Conservation (phyloP, 1,140 invertebrate species). For the Drosophila nebulosa region DNA sequence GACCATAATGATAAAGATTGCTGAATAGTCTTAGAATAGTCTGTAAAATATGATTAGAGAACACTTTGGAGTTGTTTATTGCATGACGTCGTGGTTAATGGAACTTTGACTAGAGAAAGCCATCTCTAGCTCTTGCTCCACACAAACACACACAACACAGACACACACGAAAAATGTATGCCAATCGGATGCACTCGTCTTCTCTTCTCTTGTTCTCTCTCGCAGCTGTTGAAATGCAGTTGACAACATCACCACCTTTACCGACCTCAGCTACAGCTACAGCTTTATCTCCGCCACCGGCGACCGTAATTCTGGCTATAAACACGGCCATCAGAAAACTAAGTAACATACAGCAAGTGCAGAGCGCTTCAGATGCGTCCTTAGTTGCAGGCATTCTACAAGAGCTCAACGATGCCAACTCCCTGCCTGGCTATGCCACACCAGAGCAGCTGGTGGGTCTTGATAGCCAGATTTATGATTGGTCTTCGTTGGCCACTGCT, state of each 20-base stretch:
- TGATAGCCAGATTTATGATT: slow-evolving; percentile 75
- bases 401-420: slow-evolving; percentile 20
- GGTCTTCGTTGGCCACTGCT: slow-evolving; percentile 73
- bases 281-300: slow-evolving; percentile 15
- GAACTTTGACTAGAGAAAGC: slow-evolving; percentile 42
- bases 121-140: slow-evolving; percentile 46
- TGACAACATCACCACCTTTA: neutral
- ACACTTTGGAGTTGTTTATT: slow-evolving; percentile 39
- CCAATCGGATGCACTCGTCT: slow-evolving; percentile 78
- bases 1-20: neutral
- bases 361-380: slow-evolving; percentile 37
- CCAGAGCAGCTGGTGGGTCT: slow-evolving; percentile 83
- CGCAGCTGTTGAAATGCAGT: slow-evolving; percentile 60
- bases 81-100: slow-evolving; percentile 38
- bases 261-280: slow-evolving; percentile 2
- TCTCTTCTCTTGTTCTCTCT: slow-evolving; percentile 68
- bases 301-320: slow-evolving; percentile 26
- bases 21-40: slow-evolving; percentile 22
- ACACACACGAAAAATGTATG: slow-evolving; percentile 66
- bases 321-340: slow-evolving; percentile 34
- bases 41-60: slow-evolving; percentile 22
- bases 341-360: slow-evolving; percentile 22
- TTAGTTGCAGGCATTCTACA: slow-evolving; percentile 34
- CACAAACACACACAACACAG: slow-evolving; percentile 23
- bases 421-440: slow-evolving; percentile 85